Base-by-base conservation (phyloP, 2,797 vertebrate genomes). In the Chelon labrosus region DNA sequence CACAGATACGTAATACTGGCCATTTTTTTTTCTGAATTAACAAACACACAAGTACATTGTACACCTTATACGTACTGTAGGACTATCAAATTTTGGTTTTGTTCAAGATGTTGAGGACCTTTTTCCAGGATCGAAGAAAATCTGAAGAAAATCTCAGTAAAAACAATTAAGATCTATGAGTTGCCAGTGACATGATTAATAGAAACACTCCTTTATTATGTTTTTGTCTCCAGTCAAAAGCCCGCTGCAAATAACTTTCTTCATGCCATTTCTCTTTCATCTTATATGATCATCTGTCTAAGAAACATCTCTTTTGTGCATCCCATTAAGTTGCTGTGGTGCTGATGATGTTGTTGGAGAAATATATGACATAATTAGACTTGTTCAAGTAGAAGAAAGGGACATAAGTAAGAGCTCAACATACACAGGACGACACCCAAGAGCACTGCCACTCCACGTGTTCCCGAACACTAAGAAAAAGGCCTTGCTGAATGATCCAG, bases 321-420 rank as follows among this genome's bases (percentile, higher is more conserved):
- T 49, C 31, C 37, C 59, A 61, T 39, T 42, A 54, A 58, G 53
- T 70, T 52, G 42, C 10, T 2, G 8, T 44, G 35, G 65, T 62
- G 19, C 38, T 77, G 38, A 68, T 41, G 55, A 56, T 56, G 60
- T 35, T 9, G 13, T 52, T 1, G 5, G 49, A 55, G 42, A 80
- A 76, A 89, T 57, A 75, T 4, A 77, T 77, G 67, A 63, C 57
- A 44, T 75, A 57, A 80, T 86, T 79, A 88, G 53, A 69, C 11
- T 1, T n/a, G 20, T 70, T 75, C 39, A 60, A 83, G 73, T 55
- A 17, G 41, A 71, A 65, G 70, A 12, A 17, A 54, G 44, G 65
- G 52, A 60, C 53, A 47, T 51, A 31, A 73, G 16, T 49, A 44
- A 46, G 41, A 74, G 47, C 31, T 51, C 10, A 69, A 60, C 41